Evolutionary conservation across 2,797 vertebrate species (phyloP).

Genomic region (Spondyliosoma cantharus): DNA sequence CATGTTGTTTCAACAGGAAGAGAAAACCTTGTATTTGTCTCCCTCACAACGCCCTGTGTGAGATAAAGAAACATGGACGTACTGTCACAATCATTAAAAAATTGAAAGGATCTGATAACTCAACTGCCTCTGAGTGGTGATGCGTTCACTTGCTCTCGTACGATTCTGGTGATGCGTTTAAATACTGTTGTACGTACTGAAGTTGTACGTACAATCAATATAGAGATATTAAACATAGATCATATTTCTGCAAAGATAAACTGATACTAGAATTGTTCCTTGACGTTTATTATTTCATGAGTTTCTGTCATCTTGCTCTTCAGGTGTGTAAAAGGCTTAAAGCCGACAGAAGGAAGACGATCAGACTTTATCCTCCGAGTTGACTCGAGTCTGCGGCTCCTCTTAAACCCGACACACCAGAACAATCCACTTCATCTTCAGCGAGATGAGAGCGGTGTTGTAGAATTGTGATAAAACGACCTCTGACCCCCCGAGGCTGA

Average conservation of each 20-base stretch:
- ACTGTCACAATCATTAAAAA: no score
- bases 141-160: no score
- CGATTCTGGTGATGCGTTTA: background rate
- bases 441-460: background rate
- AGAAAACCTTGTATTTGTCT: background rate
- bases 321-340: background rate
- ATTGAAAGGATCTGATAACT: no score
- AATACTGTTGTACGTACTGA: background rate
- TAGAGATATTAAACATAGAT: no score
- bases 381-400: background rate
- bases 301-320: no score
- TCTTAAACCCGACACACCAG: slow-evolving; percentile 19
- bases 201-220: no score
- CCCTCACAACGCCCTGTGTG: background rate
- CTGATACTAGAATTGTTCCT: background rate
- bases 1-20: background rate
- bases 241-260: background rate
- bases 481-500: slow-evolving; percentile 62
- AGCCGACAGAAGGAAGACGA: background rate
- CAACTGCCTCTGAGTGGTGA: no score
- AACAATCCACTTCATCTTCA: slow-evolving; percentile 12
- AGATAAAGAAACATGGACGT: background rate
- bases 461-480: slow-evolving; percentile 34
- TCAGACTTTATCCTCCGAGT: background rate
- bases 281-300: background rate